phyloP scores from a whole-genome alignment of 2,113 vertebrate genomes.

The Trinectes maculatus region DNA sequence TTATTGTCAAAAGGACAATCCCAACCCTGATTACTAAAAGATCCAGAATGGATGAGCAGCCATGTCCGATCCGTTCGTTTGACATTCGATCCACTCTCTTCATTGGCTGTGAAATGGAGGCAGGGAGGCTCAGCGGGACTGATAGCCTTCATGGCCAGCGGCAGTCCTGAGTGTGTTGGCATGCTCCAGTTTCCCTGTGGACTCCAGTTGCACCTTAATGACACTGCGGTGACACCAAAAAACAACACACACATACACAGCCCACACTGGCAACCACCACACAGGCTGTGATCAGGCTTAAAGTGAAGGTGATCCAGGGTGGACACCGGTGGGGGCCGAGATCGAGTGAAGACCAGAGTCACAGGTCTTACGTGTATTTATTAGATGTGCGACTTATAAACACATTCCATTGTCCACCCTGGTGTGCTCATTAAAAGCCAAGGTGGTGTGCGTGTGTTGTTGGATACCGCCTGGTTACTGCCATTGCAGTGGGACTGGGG shows the following conservation, averaged over 20 bases:
- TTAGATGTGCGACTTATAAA: constrained; percentile 40
- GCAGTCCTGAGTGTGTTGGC: constrained; percentile 44
- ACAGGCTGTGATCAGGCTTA: constrained; percentile 20
- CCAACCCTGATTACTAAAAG: neutral
- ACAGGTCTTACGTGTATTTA: neutral
- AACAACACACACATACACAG: constrained; percentile 11
- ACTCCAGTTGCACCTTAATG: constrained; percentile 63
- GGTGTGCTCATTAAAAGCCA: constrained; percentile 49
- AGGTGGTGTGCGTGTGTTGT: constrained; percentile 51
- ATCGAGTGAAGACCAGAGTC: constrained; percentile 14
- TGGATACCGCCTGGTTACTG: constrained; percentile 62
- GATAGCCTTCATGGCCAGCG: constrained; percentile 20
- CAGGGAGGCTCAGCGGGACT: constrained; percentile 13
- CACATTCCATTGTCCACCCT: constrained; percentile 22
- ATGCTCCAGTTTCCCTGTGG: constrained; percentile 63
- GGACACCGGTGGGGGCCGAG: constrained; percentile 5
- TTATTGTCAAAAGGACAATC: neutral
- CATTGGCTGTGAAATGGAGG: constrained; percentile 66
- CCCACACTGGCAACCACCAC: neutral
- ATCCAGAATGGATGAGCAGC: neutral
- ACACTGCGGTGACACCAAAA: constrained; percentile 42
- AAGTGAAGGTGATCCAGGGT: constrained; percentile 2
- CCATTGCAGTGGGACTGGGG: constrained; percentile 13
- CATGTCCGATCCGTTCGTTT: constrained; percentile 8
- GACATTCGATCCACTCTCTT: constrained; percentile 41